Base-by-base conservation (phyloP, 1,140 invertebrate genomes). In the Ostrea edulis region DNA sequence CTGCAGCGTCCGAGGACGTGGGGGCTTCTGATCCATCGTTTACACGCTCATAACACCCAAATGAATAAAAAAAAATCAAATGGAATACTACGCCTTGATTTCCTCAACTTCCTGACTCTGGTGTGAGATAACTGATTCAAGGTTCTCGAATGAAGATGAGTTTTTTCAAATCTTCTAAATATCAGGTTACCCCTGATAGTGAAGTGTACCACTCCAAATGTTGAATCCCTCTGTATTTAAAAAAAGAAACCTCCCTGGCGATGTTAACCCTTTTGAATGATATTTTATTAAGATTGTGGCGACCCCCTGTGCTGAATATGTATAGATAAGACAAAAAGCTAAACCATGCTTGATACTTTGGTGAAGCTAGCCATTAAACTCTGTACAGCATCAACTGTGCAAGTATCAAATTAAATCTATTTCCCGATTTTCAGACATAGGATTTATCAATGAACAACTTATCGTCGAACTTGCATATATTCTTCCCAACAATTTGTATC, bases 11-110 rank as follows among this genome's bases (percentile, higher is more conserved):
- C 86, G 89, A 0, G 89, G 89, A 71, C 89, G 35, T 17, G 89
- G 89, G 9, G 89, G 89, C 58, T 89, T 89, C 71, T 87, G 84
- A 53, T 89, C 89, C 89, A 89, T 89, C 5, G n/a, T 87, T 51
- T 29, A 35, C 25, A 35, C 25, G 44, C 12, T 81, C 14, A 29
- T 12, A 81, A 81, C 8, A 29, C 25, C 25, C 44, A 8, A 14
- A 83, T 52, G 20, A 52, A n/a, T 53, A 9, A 83, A 53, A 5
- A 7, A 82, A 22, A n/a, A 81, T 29, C 71, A 35, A 35, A 8
- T 12, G 44, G 9, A 51, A 5, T 83, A 52, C 82, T 25, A 83
- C 52, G 17, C 51, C 29, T 83, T 25, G 22, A 54, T 53, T 52
- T 22, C 82, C 8, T 12, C 52, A n/a, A 83, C 44, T 22, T 83